Base-by-base conservation (phyloP, 2,113 vertebrate species). In the Acrocephalus kingi region DNA sequence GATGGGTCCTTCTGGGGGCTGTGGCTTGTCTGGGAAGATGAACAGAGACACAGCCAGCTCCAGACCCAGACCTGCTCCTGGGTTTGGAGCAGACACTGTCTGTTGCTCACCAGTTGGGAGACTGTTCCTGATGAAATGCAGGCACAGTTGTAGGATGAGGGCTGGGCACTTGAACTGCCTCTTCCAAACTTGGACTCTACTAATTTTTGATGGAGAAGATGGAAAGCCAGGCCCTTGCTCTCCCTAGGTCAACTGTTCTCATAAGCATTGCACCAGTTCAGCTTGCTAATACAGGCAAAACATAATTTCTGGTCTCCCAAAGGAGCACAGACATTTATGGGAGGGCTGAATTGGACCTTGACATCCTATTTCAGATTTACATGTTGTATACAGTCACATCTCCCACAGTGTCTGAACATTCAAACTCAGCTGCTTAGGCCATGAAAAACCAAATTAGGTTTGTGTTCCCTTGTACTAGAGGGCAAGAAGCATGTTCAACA, bases 1-100 rank as follows among this genome's bases (percentile, higher is more conserved):
- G 90, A 99, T 90, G n/a, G 98, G 99, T 81, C 99, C 98, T 67
- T 97, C 96, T 3, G 99, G 98, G 71, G 98, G 93, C 81, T 98
- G 97, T 21, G 99, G 98, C 66, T 98, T 99, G 87, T 98, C 98
- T 98, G 95, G 49, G 84, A 80, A 84, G 66, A 84, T 23, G 7
- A 93, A 59, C 49, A 86, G 66, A 85, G 28, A 62, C 28, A 48
- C 4, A 56, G 23, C 4, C 7, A 15, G 51, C 43, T 79, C 41
- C 61, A 87, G 56, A 54, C 4, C 22, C 46, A 82, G 41, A 41
- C 0, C 2, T 61, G 39, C 39, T 56, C 49, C 83, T 73, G 76
- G 45, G 13, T 59, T 54, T 78, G 64, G 54, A 76, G 49, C 61
- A 72, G n/a, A 48, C 31, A 24, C 13, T 35, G 7, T 28, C 28